Percentiles rank a stretch among this genome's conserved stretches.
These are phyloP conservation scores for Drosophila percnosoma DNA, from an alignment of 2,888 invertebrate species.

Conservation along the genomic window DNA sequence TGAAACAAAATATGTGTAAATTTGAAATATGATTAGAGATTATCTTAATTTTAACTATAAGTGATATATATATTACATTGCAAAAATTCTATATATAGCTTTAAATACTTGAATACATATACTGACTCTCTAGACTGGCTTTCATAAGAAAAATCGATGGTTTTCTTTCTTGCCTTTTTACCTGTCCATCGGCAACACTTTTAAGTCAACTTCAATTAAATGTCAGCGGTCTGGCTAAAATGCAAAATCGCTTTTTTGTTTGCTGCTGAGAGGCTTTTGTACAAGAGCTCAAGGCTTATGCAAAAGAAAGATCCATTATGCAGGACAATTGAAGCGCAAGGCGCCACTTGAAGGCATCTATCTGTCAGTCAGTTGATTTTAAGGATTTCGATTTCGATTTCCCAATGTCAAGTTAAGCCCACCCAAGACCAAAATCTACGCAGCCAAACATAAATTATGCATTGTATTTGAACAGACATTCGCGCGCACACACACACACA, in stretches of 20 bases:
- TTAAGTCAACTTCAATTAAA: conserved; percentile 71
- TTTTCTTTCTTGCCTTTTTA: background rate
- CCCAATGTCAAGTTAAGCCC: conserved; percentile 7
- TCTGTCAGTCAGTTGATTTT: conserved; percentile 35
- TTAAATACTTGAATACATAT: background rate
- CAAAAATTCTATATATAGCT: background rate
- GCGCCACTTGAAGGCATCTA: conserved; percentile 49
- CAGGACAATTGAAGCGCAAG: conserved; percentile 71
- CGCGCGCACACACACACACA: conserved; percentile 1
- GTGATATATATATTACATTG: background rate
- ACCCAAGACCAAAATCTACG: conserved; percentile 4
- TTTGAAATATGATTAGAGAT: background rate
- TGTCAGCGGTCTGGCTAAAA: conserved; percentile 40
- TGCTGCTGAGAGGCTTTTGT: conserved; percentile 48
- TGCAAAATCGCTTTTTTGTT: conserved; percentile 67
- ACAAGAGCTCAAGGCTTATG: conserved; percentile 58
- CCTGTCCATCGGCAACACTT: conserved; percentile 33
- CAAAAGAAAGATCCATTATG: conserved; percentile 65
- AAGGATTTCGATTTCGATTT: conserved; percentile 33
- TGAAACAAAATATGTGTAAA: background rate
- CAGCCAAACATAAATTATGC: conserved; percentile 33
- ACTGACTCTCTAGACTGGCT: background rate
- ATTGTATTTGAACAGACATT: conserved; percentile 29
- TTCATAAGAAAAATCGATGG: conserved; percentile 21
- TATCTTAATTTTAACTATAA: background rate